A percentile compares a stretch with the other conserved stretches of the same genome.
These are phyloP conservation scores for Orthonevra nobilis DNA, from an alignment of 2,888 invertebrate genomes.

Conservation along the genomic window DNA sequence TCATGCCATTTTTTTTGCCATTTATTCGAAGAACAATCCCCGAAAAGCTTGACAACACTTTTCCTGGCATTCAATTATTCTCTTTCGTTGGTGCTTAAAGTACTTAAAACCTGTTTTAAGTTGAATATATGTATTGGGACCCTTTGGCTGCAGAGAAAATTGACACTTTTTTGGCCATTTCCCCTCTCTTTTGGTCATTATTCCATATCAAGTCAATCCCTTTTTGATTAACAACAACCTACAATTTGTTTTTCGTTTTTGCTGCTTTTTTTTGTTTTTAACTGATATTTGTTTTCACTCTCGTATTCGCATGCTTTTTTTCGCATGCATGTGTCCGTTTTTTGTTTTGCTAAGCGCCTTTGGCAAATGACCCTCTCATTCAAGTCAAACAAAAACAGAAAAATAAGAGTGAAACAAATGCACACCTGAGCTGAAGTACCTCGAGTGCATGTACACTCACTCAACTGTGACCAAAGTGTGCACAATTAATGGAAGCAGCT, in stretches of 20 bases:
- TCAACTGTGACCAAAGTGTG: constrained; percentile 61
- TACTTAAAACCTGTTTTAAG: no score
- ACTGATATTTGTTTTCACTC: constrained; percentile 34
- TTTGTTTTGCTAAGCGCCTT: constrained; percentile 55
- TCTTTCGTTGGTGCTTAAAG: no score
- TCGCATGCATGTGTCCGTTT: constrained; percentile 29
- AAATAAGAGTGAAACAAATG: constrained; percentile 25
- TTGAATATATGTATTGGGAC: no score
- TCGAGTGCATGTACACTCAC: constrained; percentile 36
- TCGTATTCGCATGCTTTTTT: constrained; percentile 14
- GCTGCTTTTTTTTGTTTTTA: no score
- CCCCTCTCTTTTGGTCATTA: no score
- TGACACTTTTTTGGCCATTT: no score
- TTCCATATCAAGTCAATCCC: constrained; percentile 1
- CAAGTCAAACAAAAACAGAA: constrained; percentile 13
- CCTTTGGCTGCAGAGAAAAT: no score
- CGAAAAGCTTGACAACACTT: no score
- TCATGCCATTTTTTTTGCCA: no score
- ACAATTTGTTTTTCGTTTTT: constrained; percentile 29
- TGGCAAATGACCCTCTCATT: constrained; percentile 49
- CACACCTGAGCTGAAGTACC: constrained; percentile 50
- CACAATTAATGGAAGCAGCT: constrained; percentile 70
- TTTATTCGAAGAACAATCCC: no score
- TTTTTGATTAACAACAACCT: constrained; percentile 1
- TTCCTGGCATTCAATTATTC: no score